phyloP scores from a whole-genome alignment of 1,140 invertebrate genomes.

The Aricia agestis region DNA sequence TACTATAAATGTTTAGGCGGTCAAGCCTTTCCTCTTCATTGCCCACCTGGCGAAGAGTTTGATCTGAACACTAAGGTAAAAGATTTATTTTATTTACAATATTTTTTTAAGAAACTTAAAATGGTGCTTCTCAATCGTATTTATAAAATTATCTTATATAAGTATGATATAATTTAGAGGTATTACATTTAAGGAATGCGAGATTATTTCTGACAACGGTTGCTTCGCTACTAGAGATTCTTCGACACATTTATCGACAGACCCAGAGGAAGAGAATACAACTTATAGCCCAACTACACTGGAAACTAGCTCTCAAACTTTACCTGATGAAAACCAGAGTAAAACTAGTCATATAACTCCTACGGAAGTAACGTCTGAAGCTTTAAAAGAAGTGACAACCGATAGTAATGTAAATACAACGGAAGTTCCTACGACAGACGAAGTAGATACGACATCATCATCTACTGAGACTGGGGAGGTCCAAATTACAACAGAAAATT shows the following conservation, averaged over 20 bases:
- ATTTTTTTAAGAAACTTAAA: too few relatives aligned
- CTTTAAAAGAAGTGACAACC: too few relatives aligned
- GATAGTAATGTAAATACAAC: conserved; percentile 2
- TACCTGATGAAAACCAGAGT: not conserved
- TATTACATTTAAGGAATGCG: conserved; percentile 14
- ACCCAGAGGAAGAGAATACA: not conserved
- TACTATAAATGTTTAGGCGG: conserved; percentile 40
- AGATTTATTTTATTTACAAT: too few relatives aligned
- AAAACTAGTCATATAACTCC: conserved; percentile 4
- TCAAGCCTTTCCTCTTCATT: conserved; percentile 34
- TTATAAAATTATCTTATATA: too few relatives aligned
- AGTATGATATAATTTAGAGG: not conserved
- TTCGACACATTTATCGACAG: not conserved
- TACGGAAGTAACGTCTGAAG: not conserved
- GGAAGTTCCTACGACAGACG: not conserved
- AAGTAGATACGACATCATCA: too few relatives aligned
- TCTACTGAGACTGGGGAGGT: too few relatives aligned
- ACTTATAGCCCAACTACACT: not conserved
- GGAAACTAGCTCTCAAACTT: not conserved
- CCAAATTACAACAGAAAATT: too few relatives aligned
- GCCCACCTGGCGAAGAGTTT: conserved; percentile 36
- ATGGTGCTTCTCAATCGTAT: too few relatives aligned
- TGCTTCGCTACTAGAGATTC: conserved; percentile 10
- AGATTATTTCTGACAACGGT: conserved; percentile 14
- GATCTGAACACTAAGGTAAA: conserved; percentile 30